Base-by-base conservation (phyloP, 2,888 invertebrate genomes). In the Drosophila quasianomalipes region DNA sequence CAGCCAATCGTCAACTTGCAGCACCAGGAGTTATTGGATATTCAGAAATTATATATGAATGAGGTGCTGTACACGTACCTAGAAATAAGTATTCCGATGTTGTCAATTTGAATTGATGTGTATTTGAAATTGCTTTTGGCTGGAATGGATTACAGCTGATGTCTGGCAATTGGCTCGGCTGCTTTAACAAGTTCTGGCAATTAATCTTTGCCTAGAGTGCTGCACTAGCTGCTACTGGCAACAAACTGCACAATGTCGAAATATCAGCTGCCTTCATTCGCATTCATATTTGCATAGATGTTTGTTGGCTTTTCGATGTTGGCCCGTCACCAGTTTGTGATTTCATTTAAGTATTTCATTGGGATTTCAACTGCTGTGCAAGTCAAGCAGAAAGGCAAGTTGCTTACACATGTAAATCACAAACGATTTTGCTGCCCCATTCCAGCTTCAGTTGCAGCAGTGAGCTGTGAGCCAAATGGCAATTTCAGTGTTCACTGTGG, bases 401-500 rank as follows among this genome's bases (percentile, higher is more conserved):
- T 78, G 79, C 82, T 72, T 78, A 69, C 82, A 79, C 51, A 82
- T 79, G 79, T 79, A 69, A 79, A 79, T 82, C 66, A 78, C 73
- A 78, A 82, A 73, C 74, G 79, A 53, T 61, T 73, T 79, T 67
- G 44, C 33, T 44, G 44, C 22, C 31, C 28, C 33, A 55, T 57
- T 9, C 26, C 39, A 12, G 19, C 30, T 10, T 30, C 53, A 49
- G 16, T 6, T 75, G 61, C 67, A 37, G 61, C 67, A 19, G 19
- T 37, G n/a, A 51, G 35, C 58, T 70, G 59, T 64, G 71, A 79
- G 65, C 83, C 83, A 82, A 90, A 88, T 90, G 83, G 73, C 76
- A 83, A 76, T 82, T 90, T 83, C 22, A 81, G 89, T 90, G 89
- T 79, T 85, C 74, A 74, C 83, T 82, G 76, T 72, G 68, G 67